Base-by-base conservation (phyloP, 2,888 invertebrate genomes). In the Glaucopsyche alexis region DNA sequence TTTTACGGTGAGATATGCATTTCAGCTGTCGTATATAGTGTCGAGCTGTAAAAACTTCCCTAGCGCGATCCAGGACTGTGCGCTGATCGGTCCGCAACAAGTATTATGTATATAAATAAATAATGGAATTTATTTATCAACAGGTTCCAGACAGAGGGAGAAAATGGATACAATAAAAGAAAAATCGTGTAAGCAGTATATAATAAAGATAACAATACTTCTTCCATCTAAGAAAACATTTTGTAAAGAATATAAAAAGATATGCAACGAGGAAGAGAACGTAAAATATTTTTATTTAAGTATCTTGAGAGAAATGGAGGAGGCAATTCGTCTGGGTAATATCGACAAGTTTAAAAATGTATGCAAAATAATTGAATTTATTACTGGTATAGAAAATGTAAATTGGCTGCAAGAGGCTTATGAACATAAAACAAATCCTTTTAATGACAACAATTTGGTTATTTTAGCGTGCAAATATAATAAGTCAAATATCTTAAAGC, bases 181-280 rank as follows among this genome's bases (percentile, higher is more conserved):
- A 29, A 29, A 13, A 42, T 66, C 66, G 8, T 66, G 66, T 66
- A 66, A 42, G 40, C 66, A 66, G 42, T 40, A 66, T 66, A n/a
- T 66, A 8, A 67, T 9, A n/a, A 45, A 45, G 16, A 47, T 67
- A 13, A 19, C 16, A 16, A 38, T 47, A 67, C 9, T 47, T 16
- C 69, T 49, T 49, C 49, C 69, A 19, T 69, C 69, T 5, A 69
- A 69, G 29, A 47, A 69, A 69, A 45, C 6, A 13, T 69, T 69
- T 49, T 19, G 47, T 29, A 69, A 69, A 47, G 29, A 45, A 45
- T 69, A 69, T 29, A 69, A 47, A 14, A 49, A 47, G 16, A 19
- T 29, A 45, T 69, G 47, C 14, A 16, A 14, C 16, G 69, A 47
- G 7, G 45, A 69, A 69, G 49, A 69, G 5, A 69, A 49, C 8